A percentile compares a stretch with the other conserved stretches of the same genome.
These are phyloP conservation scores for Trissolcus basalis DNA, from an alignment of 1,140 invertebrate genomes.

Conservation along the genomic window DNA sequence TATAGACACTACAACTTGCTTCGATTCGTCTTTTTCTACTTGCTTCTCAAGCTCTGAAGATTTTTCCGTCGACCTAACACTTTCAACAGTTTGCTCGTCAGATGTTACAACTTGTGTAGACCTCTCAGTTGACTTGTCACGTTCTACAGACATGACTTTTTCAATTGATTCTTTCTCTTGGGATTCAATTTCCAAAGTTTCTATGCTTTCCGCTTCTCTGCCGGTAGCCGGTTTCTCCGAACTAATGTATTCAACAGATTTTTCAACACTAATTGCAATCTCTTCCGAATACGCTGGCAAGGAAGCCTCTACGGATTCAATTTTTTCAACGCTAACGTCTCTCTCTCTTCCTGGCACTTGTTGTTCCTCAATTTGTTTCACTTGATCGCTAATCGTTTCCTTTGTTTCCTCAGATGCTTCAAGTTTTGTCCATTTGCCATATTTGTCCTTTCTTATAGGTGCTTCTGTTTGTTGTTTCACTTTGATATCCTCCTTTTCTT, in stretches of 20 bases:
- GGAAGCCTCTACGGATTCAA: neutral
- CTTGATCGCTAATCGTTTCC: constrained; percentile 6
- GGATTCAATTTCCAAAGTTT: constrained; percentile 60
- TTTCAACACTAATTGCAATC: constrained; percentile 18
- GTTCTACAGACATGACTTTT: too few species aligned
- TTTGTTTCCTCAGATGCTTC: constrained; percentile 40
- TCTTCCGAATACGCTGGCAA: constrained; percentile 1
- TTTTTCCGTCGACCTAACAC: neutral
- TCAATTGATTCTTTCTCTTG: constrained; percentile 3
- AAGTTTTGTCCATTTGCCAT: constrained; percentile 51
- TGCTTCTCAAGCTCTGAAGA: constrained; percentile 8
- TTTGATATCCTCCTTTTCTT: constrained; percentile 25
- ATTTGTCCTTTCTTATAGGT: constrained; percentile 45
- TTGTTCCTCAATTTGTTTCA: constrained; percentile 1
- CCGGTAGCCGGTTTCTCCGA: constrained; percentile 3
- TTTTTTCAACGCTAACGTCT: neutral
- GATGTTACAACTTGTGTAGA: too few species aligned
- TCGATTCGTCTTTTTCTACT: constrained; percentile 22
- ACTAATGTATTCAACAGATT: constrained; percentile 1
- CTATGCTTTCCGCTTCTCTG: constrained; percentile 22
- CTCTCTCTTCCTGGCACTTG: neutral
- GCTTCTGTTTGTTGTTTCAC: constrained; percentile 66
- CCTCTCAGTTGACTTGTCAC: too few species aligned
- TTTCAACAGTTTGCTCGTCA: too few species aligned
- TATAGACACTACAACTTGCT: constrained; percentile 21